phyloP scores from a whole-genome alignment of 2,888 invertebrate species.

The Zhengitettix transpicula region DNA sequence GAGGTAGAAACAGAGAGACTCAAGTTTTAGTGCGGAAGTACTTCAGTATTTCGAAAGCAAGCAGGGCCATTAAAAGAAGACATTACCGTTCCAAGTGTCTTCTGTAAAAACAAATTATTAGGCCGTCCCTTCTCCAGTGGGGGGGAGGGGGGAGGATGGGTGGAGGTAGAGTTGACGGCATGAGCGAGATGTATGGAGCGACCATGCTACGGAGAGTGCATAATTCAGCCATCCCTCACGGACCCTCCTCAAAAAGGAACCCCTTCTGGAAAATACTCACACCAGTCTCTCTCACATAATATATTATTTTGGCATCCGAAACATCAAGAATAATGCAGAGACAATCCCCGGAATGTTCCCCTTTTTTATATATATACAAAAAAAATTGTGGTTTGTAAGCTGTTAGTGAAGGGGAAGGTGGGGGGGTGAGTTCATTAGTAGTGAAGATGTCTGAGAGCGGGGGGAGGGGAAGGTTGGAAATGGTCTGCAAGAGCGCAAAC shows the following conservation, averaged over 20 bases:
- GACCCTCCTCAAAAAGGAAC: neutral
- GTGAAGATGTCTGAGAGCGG: too few relatives aligned
- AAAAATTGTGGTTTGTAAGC: too few relatives aligned
- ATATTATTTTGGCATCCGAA: too few relatives aligned
- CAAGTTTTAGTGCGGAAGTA: conserved; percentile 4
- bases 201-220: conserved; percentile 6
- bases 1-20: neutral
- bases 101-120: conserved; percentile 13
- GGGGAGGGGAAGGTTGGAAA: too few relatives aligned
- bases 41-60: conserved; percentile 11
- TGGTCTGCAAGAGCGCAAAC: too few relatives aligned
- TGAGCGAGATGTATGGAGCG: neutral
- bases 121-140: neutral
- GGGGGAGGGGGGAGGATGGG: conserved; percentile 2
- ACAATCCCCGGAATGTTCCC: too few relatives aligned
- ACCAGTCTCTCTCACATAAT: too few relatives aligned
- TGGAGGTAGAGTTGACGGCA: conserved; percentile 1
- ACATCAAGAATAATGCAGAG: too few relatives aligned
- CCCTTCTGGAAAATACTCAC: too few relatives aligned
- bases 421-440: too few relatives aligned
- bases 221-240: conserved; percentile 13
- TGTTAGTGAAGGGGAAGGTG: too few relatives aligned
- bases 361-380: too few relatives aligned
- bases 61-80: conserved; percentile 12
- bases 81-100: conserved; percentile 13